Evolutionary conservation across 2,113 vertebrate genomes (phyloP).

Genomic region (Esox niger): DNA sequence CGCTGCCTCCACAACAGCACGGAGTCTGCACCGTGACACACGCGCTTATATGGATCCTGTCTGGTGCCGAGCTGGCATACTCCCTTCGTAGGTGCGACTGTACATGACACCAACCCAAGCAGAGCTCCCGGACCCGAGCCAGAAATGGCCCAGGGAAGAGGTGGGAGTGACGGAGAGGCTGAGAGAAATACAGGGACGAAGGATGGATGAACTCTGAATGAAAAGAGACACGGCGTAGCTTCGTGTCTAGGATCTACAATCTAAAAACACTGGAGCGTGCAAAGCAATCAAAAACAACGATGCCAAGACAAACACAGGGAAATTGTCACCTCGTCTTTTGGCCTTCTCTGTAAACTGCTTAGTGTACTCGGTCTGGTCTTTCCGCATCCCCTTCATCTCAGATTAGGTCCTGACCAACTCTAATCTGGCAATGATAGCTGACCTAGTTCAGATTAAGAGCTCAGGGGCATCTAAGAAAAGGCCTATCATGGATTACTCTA

Average conservation of each 20-base stretch:
- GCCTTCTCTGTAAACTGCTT: neutral
- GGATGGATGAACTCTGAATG: too few relatives aligned
- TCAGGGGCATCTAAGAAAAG: conserved; percentile 15
- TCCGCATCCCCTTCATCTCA: conserved; percentile 9
- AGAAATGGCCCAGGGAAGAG: neutral
- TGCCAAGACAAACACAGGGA: too few relatives aligned
- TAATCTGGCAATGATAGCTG: conserved; percentile 31
- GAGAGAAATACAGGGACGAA: neutral
- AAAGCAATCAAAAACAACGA: neutral
- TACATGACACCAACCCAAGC: neutral
- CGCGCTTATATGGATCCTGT: neutral
- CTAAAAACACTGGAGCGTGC: neutral
- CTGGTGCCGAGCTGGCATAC: neutral
- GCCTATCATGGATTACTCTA: conserved; percentile 17
- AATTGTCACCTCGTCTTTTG: too few relatives aligned
- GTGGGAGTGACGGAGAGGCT: neutral
- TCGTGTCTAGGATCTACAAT: too few relatives aligned
- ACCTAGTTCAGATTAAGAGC: conserved; percentile 33
- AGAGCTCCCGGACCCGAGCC: neutral
- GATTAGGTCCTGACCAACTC: conserved; percentile 17
- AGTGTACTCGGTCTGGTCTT: too few relatives aligned
- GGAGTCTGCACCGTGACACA: conserved; percentile 18
- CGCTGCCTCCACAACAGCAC: conserved; percentile 2
- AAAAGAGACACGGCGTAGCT: too few relatives aligned
- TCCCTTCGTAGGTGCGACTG: too few relatives aligned